Percentiles rank a stretch among this genome's conserved stretches.
Conservation (phyloP, 2,888 invertebrate species). For the Agrochola lota region DNA sequence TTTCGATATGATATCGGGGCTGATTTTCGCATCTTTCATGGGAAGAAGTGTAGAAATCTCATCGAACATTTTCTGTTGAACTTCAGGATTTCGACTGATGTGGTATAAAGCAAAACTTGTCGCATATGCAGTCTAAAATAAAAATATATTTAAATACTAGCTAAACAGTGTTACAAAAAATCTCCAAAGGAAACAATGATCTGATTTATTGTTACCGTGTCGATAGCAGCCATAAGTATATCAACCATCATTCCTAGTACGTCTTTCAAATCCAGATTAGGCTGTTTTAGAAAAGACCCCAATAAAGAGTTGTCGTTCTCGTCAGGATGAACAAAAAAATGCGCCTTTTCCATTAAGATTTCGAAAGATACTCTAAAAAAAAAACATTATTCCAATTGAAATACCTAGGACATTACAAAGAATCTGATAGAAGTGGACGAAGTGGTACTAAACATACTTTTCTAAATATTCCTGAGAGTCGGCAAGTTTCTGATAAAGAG, state of each 20-base stretch:
- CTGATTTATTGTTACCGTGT: constrained; percentile 92
- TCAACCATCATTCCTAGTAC: constrained; percentile 96
- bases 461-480: constrained; percentile 94
- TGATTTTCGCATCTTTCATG: constrained; percentile 86
- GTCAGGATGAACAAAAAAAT: constrained; percentile 83
- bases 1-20: constrained; percentile 89
- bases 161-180: background rate
- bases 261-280: constrained; percentile 94
- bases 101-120: constrained; percentile 95
- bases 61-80: constrained; percentile 92
- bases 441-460: constrained; percentile 74
- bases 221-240: constrained; percentile 95
- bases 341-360: constrained; percentile 90
- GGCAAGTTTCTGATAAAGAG: constrained; percentile 92
- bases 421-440: background rate
- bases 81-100: constrained; percentile 92
- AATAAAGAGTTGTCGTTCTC: constrained; percentile 89
- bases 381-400: background rate
- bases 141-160: constrained; percentile 7
- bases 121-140: constrained; percentile 93
- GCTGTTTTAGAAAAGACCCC: constrained; percentile 92
- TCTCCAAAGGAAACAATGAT: background rate
- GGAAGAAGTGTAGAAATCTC: constrained; percentile 92
- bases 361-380: constrained; percentile 91
- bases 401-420: background rate